Percentiles rank a stretch among this genome's conserved stretches.
phyloP scores from a whole-genome alignment of 37 sponge, comb jelly and placozoan species.

The Spongilla lacustris region DNA sequence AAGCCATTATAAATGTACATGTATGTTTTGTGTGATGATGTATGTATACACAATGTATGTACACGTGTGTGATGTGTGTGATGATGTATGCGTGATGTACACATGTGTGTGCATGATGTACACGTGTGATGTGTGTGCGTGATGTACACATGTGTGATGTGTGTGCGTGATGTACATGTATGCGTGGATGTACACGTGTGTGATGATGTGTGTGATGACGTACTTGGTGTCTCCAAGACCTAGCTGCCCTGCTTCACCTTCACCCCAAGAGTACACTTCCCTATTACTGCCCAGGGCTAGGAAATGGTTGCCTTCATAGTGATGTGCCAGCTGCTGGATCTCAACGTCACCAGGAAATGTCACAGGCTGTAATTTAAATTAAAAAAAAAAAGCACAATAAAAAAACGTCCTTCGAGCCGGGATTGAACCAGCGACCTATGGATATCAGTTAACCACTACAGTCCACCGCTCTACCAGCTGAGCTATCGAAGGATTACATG shows the following conservation, averaged over 20 bases:
- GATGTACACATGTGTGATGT: background rate
- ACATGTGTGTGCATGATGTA: too few species aligned
- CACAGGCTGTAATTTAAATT: conserved; percentile 15
- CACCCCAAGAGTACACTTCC: conserved; percentile 91
- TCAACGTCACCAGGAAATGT: conserved; percentile 47
- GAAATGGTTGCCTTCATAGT: conserved; percentile 76
- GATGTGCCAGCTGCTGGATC: conserved; percentile 50
- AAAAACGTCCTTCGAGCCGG: conserved; percentile 76
- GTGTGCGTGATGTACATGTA: too few species aligned
- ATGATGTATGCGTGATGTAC: too few species aligned
- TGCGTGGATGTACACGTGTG: too few species aligned
- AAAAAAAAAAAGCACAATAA: conserved; percentile 21
- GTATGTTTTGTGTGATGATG: too few species aligned
- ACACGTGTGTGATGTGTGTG: background rate
- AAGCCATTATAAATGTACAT: too few species aligned
- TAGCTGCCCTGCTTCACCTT: conserved; percentile 85
- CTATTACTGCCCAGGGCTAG: conserved; percentile 81
- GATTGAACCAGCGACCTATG: conserved; percentile 85
- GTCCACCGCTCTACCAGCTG: conserved; percentile 86
- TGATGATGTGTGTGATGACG: too few species aligned
- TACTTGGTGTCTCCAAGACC: conserved; percentile 86
- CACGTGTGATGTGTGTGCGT: background rate
- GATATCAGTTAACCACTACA: conserved; percentile 67
- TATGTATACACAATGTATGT: too few species aligned
- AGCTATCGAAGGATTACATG: conserved; percentile 68